A percentile compares a stretch with the other conserved stretches of the same genome.
phyloP scores from a whole-genome alignment of 1,140 invertebrate species.

The Leptinotarsa undecemlineata region DNA sequence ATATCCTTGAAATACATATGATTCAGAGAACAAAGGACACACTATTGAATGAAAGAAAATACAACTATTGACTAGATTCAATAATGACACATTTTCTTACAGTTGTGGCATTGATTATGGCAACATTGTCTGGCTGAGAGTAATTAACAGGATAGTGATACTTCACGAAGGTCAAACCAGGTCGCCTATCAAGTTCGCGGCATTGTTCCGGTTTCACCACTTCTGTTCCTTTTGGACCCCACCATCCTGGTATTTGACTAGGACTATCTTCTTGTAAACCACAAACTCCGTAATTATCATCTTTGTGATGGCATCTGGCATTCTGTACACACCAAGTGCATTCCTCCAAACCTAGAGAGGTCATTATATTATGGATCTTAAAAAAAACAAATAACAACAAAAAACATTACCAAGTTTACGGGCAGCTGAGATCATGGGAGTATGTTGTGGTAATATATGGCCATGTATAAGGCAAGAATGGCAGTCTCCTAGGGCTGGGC shows the following conservation, averaged over 20 bases:
- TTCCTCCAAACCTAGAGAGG: constrained; percentile 63
- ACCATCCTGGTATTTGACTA: constrained; percentile 83
- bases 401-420: constrained; percentile 64
- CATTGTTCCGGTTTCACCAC: constrained; percentile 78
- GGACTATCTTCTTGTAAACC: constrained; percentile 74
- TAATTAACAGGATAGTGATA: constrained; percentile 85
- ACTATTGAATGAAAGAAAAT: too few species aligned
- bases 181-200: constrained; percentile 75
- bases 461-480: constrained; percentile 84
- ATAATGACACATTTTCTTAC: constrained; percentile 37
- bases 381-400: not conserved
- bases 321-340: constrained; percentile 94
- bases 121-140: constrained; percentile 82
- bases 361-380: not conserved
- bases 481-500: constrained; percentile 83
- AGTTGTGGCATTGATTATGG: constrained; percentile 82
- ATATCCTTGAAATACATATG: too few species aligned
- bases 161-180: constrained; percentile 85
- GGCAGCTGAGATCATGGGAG: constrained; percentile 66
- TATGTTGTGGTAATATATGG: constrained; percentile 49
- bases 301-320: constrained; percentile 83
- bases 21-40: too few species aligned
- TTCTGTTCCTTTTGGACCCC: constrained; percentile 82
- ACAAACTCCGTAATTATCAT: constrained; percentile 83
- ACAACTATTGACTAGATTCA: too few species aligned